phyloP scores from a whole-genome alignment of 2,113 vertebrate species.

The Piprites chloris region DNA sequence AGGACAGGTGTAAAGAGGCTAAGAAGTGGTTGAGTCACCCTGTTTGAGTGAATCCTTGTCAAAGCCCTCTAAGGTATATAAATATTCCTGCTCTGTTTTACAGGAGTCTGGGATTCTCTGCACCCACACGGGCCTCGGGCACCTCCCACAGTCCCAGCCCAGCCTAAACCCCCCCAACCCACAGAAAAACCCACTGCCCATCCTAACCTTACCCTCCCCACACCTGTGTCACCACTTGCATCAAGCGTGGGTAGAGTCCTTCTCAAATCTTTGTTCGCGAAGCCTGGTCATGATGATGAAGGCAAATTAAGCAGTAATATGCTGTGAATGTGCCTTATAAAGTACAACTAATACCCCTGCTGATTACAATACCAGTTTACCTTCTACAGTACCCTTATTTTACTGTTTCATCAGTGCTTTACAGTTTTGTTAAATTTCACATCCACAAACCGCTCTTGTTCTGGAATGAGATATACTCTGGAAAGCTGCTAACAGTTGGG shows the following conservation, averaged over 20 bases:
- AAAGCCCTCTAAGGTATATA: not conserved
- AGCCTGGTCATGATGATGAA: too few relatives aligned
- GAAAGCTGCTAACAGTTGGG: not conserved
- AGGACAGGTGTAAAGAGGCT: not conserved
- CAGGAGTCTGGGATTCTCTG: not conserved
- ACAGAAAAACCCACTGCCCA: too few relatives aligned
- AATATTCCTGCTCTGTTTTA: not conserved
- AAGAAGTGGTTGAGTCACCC: not conserved
- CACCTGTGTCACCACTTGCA: too few relatives aligned
- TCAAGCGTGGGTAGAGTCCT: too few relatives aligned
- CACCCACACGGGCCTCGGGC: too few relatives aligned
- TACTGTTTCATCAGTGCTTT: not conserved
- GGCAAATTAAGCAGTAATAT: not conserved
- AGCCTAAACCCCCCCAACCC: too few relatives aligned
- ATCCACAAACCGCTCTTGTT: not conserved
- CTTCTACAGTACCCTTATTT: not conserved
- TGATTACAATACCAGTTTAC: not conserved
- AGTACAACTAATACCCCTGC: not conserved
- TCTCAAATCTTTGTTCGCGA: too few relatives aligned
- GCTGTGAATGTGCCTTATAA: not conserved
- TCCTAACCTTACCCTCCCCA: too few relatives aligned
- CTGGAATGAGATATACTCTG: not conserved
- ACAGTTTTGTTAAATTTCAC: not conserved
- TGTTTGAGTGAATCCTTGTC: not conserved
- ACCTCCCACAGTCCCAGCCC: too few relatives aligned